A percentile compares a stretch with the other conserved stretches of the same genome.
These are phyloP conservation scores for Tamandua tetradactyla DNA, from an alignment of 2,797 vertebrate species.

Conservation along the genomic window DNA sequence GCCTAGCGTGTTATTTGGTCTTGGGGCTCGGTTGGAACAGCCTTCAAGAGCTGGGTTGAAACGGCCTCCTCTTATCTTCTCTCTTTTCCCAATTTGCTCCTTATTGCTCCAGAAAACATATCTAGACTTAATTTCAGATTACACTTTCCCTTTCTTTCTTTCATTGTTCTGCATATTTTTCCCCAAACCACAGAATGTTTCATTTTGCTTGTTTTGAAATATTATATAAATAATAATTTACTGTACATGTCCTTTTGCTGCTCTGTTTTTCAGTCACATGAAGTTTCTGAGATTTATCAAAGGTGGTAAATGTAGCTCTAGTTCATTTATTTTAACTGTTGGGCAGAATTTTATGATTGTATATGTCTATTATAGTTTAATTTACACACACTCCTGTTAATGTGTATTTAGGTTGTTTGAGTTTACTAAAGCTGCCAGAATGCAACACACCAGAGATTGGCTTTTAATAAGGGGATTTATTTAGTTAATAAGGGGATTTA, in stretches of 20 bases:
- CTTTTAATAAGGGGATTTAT: no score
- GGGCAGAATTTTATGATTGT: background rate
- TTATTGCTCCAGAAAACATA: background rate
- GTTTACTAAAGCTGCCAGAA: no score
- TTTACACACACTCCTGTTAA: background rate
- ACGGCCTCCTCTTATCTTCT: background rate
- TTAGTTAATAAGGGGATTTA: no score
- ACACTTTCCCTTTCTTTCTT: background rate
- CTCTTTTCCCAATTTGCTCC: background rate
- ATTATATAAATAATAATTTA: background rate
- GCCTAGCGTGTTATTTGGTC: no score
- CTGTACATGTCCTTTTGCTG: background rate
- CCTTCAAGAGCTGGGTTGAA: no score
- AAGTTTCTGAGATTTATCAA: background rate
- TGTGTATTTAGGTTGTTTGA: background rate
- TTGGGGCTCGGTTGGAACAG: no score
- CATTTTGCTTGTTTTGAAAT: background rate
- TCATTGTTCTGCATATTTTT: background rate
- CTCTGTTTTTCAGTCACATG: background rate
- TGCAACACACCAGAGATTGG: no score
- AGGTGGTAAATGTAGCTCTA: background rate
- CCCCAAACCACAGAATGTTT: background rate
- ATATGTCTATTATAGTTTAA: background rate
- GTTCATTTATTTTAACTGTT: constrained; percentile 25
- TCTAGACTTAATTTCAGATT: background rate